Evolutionary conservation across 2,797 vertebrate species (phyloP), one percentile per base, ranked within the genome.

Genomic region (Hapalemur alaotrensis): DNA sequence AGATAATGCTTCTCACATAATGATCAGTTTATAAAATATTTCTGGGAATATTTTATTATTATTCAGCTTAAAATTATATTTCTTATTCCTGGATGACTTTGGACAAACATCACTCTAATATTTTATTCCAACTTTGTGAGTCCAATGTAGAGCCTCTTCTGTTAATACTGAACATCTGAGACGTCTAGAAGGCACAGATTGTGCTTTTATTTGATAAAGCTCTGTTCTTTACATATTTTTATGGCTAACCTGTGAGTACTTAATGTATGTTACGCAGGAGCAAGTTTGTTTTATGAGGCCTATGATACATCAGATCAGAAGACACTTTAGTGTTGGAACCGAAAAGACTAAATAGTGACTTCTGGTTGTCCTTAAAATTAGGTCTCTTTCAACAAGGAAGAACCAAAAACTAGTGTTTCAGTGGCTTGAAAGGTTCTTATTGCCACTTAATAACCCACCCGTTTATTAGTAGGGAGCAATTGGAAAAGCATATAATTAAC

Each of bases 1-100:
- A 93, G 82, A 89, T 54, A 72, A 79, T 79, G 69, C 11, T 79
- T 73, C 70, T 41, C 8, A 1, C 30, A 9, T 73, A 50, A 18
- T 54, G 48, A 73, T 81, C 86, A 67, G 67, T 78, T 95, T 85
- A 78, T 70, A 82, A 93, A 93, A n/a, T 65, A 20, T 89, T 87
- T 93, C 81, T 85, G 84, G 59, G 81, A 96, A 52, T 82, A 90
- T 82, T 93, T 79, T 25, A 46, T 92, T 41, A 28, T 48, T 75
- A 72, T 87, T 75, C 28, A 50, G 38, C 63, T 85, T 90, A 59
- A 80, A 95, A 72, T 75, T 72, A 11, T 81, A 38, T 91, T 87
- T 54, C 30, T 38, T 41, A 81, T 80, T 81, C 35, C n/a, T 67
- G 91, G 70, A 54, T 82, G 46, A 69, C 76, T 93, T 92, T 1